These are phyloP conservation scores for Erebia palarica DNA, from an alignment of 2,888 invertebrate species.

Conservation along the genomic window DNA sequence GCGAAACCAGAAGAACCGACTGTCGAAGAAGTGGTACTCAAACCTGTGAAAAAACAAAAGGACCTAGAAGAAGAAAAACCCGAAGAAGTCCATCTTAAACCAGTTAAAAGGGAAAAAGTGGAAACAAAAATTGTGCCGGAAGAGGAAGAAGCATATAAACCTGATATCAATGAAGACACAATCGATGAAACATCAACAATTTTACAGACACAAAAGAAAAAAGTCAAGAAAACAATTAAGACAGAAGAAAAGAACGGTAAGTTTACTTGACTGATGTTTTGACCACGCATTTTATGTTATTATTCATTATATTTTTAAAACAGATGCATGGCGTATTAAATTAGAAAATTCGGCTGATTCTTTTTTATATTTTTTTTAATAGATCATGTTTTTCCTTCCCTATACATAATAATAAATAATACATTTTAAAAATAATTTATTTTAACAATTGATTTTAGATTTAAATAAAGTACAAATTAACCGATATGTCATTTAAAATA, in stretches of 20 bases:
- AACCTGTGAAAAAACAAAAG: constrained; percentile 62
- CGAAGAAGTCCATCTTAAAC: constrained; percentile 55
- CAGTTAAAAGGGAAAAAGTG: constrained; percentile 39
- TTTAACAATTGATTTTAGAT: not conserved
- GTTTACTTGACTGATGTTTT: not conserved
- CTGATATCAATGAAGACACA: not conserved
- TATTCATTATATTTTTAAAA: constrained; percentile 35
- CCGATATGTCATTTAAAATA: not conserved
- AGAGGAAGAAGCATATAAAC: constrained; percentile 39
- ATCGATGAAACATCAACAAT: constrained; percentile 46
- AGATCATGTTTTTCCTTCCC: not conserved
- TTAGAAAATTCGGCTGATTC: not conserved
- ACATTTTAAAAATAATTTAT: not conserved
- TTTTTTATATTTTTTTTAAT: not conserved
- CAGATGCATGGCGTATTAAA: constrained; percentile 66
- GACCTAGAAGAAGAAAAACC: constrained; percentile 51
- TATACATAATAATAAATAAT: not conserved
- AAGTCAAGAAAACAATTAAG: constrained; percentile 49
- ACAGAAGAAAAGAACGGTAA: constrained; percentile 29
- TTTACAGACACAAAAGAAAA: constrained; percentile 54
- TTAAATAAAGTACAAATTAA: not conserved
- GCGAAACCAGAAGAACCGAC: constrained; percentile 43
- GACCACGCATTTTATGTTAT: no score
- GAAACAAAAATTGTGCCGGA: constrained; percentile 48
- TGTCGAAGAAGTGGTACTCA: constrained; percentile 62